A percentile compares a stretch with the other conserved stretches of the same genome.
phyloP scores from a whole-genome alignment of 2,797 vertebrate genomes.

The Acestrorhynchus altus region DNA sequence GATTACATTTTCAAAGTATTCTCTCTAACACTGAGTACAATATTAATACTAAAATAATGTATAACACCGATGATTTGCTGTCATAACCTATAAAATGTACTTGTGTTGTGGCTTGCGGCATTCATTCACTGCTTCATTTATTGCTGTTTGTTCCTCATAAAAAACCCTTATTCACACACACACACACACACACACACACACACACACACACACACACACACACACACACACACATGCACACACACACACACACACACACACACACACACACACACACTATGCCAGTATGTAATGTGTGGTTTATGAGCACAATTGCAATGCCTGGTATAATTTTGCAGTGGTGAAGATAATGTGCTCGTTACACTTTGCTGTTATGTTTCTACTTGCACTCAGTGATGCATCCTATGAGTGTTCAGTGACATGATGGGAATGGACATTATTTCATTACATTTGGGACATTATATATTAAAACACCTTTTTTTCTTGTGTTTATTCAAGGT shows the following conservation, averaged over 20 bases:
- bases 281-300: neutral
- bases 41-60: neutral
- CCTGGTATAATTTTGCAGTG: neutral
- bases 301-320: neutral
- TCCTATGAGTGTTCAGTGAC: neutral
- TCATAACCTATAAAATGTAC: neutral
- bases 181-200: neutral
- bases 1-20: too few relatives aligned
- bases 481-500: slow-evolving; percentile 59
- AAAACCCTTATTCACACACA: too few relatives aligned
- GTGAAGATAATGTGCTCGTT: neutral
- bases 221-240: neutral
- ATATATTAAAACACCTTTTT: slow-evolving; percentile 4
- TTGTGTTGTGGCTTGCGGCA: neutral
- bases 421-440: neutral
- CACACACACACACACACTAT: neutral
- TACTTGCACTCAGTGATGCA: neutral
- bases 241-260: neutral
- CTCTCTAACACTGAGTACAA: too few relatives aligned
- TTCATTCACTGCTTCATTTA: neutral
- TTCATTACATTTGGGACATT: neutral
- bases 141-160: neutral
- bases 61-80: neutral
- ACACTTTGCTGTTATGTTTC: neutral
- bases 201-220: neutral